Evolutionary conservation across 2,888 invertebrate species (phyloP), one percentile per base, ranked within the genome.

Genomic region (Hemaris fuciformis): DNA sequence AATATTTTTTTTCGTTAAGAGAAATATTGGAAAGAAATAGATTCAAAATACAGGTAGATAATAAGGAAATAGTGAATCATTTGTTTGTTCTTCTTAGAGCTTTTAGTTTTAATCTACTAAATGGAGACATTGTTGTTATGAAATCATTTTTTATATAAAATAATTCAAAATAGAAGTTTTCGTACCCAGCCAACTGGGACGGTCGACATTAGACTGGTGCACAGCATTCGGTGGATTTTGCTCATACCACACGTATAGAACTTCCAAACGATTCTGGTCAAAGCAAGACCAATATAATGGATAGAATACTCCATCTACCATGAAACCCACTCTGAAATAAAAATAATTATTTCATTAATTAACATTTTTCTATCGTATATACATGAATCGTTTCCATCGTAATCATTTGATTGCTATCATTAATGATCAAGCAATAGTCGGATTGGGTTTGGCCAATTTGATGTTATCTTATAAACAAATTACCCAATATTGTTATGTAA

Each of bases 201-300:
- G 81, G 34, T 81, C 85, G 4, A 93, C 93, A 0, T 85, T 83
- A 1, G 75, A 81, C 73, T 94, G 93, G 58, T 90, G 88, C 0
- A 93, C 84, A 8, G 85, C 84, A 63, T 94, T 93, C 0, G 80
- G 80, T 0, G 87, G 76, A 13, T 86, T 87, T 66, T 94, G 85
- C 46, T 89, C 85, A 62, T 89, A 91, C 78, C 90, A 88, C 0
- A 93, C 92, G 68, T 94, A 94, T 7, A 94, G 70, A 0, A 94
- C 91, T 67, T 90, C 91, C 61, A 93, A 80, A 0, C 87, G 81
- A 3, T 70, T 76, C 41, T 87, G 83, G 75, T 94, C 91, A 69
- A 93, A 94, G 76, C 95, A 95, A 0, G 94, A 86, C 69, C 85
- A 88, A 67, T 93, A 93, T 7, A 88, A 74, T 18, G 87, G 83